A percentile compares a stretch with the other conserved stretches of the same genome.
Conservation (phyloP, 2,797 vertebrate genomes). For the Sphenodon punctatus region DNA sequence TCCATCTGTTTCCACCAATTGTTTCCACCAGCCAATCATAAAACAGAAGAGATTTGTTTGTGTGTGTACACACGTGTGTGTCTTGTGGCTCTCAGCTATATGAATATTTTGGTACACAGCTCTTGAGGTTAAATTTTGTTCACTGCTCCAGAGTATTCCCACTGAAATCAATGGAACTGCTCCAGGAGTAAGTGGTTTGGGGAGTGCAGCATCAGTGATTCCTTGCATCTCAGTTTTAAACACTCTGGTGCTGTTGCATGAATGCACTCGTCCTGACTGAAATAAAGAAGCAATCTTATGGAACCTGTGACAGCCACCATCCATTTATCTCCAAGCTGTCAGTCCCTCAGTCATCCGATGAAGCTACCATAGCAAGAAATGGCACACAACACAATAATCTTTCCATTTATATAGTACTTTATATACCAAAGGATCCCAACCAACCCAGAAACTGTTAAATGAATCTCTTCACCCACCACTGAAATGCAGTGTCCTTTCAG, state of each 20-base stretch:
- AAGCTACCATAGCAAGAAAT: slow-evolving; percentile 1
- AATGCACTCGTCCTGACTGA: slow-evolving; percentile 26
- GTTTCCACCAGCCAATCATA: too few relatives aligned
- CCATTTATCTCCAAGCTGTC: background rate
- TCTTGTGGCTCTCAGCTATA: too few relatives aligned
- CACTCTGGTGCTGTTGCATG: slow-evolving; percentile 48
- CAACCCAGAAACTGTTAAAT: background rate
- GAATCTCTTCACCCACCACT: slow-evolving; percentile 36
- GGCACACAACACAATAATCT: background rate
- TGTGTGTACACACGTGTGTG: too few relatives aligned
- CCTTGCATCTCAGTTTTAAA: background rate
- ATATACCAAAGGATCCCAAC: background rate
- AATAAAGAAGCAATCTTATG: slow-evolving; percentile 53
- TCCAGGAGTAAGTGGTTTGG: too few relatives aligned
- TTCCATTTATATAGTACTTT: background rate
- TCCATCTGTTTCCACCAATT: too few relatives aligned
- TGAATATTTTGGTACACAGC: too few relatives aligned
- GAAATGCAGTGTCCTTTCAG: slow-evolving; percentile 40
- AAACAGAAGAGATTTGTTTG: too few relatives aligned
- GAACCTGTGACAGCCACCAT: slow-evolving; percentile 32
- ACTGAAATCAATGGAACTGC: too few relatives aligned
- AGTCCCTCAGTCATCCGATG: slow-evolving; percentile 2
- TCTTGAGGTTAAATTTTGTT: too few relatives aligned
- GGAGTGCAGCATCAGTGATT: too few relatives aligned
- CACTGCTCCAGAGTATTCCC: too few relatives aligned